Evolutionary conservation across 2,888 invertebrate species (phyloP), one percentile per base, ranked within the genome.

Genomic region (Lysandra bellargus): DNA sequence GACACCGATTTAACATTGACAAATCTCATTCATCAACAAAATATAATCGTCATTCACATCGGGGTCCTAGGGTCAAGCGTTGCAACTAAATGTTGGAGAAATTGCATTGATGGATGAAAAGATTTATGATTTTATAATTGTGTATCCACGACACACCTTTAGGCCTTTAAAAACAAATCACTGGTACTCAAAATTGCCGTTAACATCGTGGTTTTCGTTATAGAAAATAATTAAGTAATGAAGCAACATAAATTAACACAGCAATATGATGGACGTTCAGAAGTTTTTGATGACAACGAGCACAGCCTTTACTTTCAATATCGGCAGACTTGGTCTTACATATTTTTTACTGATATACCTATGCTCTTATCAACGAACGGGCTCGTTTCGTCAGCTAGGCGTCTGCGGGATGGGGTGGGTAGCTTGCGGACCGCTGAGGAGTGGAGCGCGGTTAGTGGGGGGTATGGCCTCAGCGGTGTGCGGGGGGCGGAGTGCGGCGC

Each of bases 401-500:
- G 7, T 44, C 7, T 44, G 49, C 6, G 40, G 40, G 40, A 5
- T 40, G 40, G 40, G 5, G 44, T 44, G 44, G 44, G 44, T 9
- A 49, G 49, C 17, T 14, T 53, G 53, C 53, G 53, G 53, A 1
- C 53, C 3, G 57, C 57, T 57, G 57, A 17, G 57, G 57, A 17
- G 57, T 57, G 57, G 1, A 57, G 17, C 3, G 57, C 17, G 57
- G 57, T 17, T 53, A 53, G 53, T 17, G 57, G 49, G 49, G 49
- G 49, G 53, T 4, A 4, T 1, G 53, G 17, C 4, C 14, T 30
- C n/a, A 9, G 14, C 37, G 17, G 37, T 5, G 37, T 33, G 37
- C 37, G 73, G 73, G 73, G 82, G 81, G 79, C 81, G 80, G 81
- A 75, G 64, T 64, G 80, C 78, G 80, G 79, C 75, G 72, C 77